Evolutionary conservation across 2,888 invertebrate species (phyloP).

Genomic region (Drosophila kokeensis): DNA sequence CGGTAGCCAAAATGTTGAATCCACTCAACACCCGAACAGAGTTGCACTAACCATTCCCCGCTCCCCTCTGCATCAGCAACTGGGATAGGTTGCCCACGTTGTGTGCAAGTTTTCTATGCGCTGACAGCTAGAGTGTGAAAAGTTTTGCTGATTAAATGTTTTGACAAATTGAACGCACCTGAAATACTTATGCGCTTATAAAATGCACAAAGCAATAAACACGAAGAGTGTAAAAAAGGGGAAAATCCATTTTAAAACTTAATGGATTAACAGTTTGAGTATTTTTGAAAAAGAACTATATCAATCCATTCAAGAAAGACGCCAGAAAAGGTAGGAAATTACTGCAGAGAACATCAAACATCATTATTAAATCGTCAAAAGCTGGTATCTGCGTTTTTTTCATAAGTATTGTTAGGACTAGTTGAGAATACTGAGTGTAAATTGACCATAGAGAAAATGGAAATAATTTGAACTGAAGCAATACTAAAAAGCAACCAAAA

Average conservation of each 20-base stretch:
- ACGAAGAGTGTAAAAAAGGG: not conserved
- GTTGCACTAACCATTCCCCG: not conserved
- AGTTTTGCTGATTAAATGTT: slow-evolving; percentile 77
- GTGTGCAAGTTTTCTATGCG: slow-evolving; percentile 61
- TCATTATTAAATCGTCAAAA: not conserved
- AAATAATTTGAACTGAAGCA: not conserved
- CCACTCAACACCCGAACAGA: slow-evolving; percentile 41
- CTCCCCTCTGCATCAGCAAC: slow-evolving; percentile 5
- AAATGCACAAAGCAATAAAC: slow-evolving; percentile 18
- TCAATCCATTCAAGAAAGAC: not conserved
- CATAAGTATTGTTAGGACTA: not conserved
- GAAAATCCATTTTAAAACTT: slow-evolving; percentile 21
- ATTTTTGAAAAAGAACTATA: not conserved
- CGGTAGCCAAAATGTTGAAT: slow-evolving; percentile 67
- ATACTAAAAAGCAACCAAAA: not conserved
- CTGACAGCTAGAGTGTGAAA: slow-evolving; percentile 78
- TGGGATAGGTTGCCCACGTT: slow-evolving; percentile 10
- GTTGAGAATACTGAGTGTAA: not conserved
- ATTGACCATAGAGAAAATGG: not conserved
- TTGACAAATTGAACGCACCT: slow-evolving; percentile 72
- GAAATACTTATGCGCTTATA: slow-evolving; percentile 40
- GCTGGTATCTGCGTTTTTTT: not conserved
- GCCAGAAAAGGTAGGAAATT: not conserved
- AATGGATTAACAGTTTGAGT: slow-evolving; percentile 16
- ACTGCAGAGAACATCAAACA: not conserved